Conservation (phyloP, 2,888 invertebrate genomes). For the Schizotus pectinicornis region DNA sequence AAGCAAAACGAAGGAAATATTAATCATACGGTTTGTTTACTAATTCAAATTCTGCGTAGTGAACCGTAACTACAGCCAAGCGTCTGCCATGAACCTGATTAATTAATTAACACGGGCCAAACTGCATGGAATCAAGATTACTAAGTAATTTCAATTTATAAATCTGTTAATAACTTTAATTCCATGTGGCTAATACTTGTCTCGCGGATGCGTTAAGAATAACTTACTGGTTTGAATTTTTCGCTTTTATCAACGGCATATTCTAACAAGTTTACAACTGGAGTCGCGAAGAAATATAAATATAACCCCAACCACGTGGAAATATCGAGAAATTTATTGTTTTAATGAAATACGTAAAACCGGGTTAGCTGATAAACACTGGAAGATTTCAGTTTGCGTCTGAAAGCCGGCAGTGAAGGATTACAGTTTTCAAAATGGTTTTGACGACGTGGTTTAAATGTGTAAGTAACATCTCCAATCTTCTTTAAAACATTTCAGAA, state of each 20-base stretch:
- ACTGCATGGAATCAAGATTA: slow-evolving; percentile 14
- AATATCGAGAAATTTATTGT: slow-evolving; percentile 24
- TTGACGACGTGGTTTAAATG: slow-evolving; percentile 19
- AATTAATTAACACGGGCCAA: slow-evolving; percentile 22
- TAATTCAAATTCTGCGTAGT: slow-evolving; percentile 18
- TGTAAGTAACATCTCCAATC: slow-evolving; percentile 15
- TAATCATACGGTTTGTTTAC: slow-evolving; percentile 19
- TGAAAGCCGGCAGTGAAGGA: slow-evolving; percentile 5
- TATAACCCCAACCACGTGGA: background rate
- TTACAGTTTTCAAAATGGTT: slow-evolving; percentile 18
- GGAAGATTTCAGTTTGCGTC: slow-evolving; percentile 25
- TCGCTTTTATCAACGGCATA: background rate
- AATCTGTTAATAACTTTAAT: slow-evolving; percentile 19
- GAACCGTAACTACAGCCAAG: slow-evolving; percentile 14
- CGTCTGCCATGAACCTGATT: slow-evolving; percentile 11
- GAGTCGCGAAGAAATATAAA: background rate
- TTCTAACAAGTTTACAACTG: background rate
- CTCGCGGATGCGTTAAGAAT: slow-evolving; percentile 1
- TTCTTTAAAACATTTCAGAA: too few species aligned
- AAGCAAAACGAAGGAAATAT: background rate
- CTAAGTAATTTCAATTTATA: slow-evolving; percentile 16
- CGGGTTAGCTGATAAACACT: slow-evolving; percentile 21
- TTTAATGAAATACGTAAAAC: slow-evolving; percentile 18
- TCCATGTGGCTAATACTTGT: slow-evolving; percentile 19
- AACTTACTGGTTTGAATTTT: slow-evolving; percentile 3